Evolutionary conservation across 2,888 invertebrate genomes (phyloP).

Genomic region (Helobdella robusta): DNA sequence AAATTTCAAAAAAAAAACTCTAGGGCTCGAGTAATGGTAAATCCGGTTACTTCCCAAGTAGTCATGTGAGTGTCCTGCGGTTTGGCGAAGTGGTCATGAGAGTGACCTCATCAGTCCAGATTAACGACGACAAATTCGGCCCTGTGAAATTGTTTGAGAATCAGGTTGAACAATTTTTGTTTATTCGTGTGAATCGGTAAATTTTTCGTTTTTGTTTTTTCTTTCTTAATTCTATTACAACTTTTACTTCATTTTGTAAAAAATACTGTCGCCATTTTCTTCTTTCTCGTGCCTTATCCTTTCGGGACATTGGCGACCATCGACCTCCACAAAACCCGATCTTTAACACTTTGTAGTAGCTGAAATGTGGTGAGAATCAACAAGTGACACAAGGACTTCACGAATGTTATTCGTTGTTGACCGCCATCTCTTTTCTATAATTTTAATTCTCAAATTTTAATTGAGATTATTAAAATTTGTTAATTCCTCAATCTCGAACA

Average conservation of each 20-base stretch:
- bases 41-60: conserved; percentile 17
- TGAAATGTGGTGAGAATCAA: too few species aligned
- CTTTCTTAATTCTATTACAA: background rate
- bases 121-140: conserved; percentile 11
- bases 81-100: conserved; percentile 21
- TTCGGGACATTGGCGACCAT: too few species aligned
- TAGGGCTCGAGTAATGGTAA: conserved; percentile 9
- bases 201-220: background rate
- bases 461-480: background rate
- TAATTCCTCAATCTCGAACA: background rate
- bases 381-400: too few species aligned
- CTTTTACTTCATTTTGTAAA: background rate
- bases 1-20: too few species aligned
- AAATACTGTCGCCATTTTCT: background rate
- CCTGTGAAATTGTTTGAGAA: conserved; percentile 14
- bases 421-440: too few species aligned
- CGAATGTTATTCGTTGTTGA: too few species aligned
- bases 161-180: background rate
- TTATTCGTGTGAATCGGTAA: background rate
- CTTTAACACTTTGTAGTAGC: too few species aligned
- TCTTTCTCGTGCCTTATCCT: background rate
- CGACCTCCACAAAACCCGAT: too few species aligned
- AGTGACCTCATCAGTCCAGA: conserved; percentile 4
- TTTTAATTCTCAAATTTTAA: background rate
- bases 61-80: background rate